phyloP scores from a whole-genome alignment of 1,140 invertebrate genomes.

The Plectrocnemia conspersa region DNA sequence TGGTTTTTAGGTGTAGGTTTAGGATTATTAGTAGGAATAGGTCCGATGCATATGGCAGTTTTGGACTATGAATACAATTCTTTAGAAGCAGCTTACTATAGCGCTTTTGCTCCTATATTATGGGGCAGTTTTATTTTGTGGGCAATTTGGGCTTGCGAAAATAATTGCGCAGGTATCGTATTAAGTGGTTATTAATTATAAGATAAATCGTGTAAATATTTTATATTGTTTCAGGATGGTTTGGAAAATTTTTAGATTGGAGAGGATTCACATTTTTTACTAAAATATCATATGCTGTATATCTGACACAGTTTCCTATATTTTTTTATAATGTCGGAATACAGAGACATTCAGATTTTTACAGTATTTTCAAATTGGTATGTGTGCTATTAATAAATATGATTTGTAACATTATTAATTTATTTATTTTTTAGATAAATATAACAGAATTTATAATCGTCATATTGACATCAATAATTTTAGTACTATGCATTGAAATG shows the following conservation, averaged over 20 bases:
- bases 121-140: slow-evolving; percentile 65
- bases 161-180: slow-evolving; percentile 42
- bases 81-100: slow-evolving; percentile 61
- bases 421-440: slow-evolving; percentile 41
- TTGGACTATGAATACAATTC: slow-evolving; percentile 62
- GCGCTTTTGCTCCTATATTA: slow-evolving; percentile 66
- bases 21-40: slow-evolving; percentile 55
- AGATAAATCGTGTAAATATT: slow-evolving; percentile 2
- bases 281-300: slow-evolving; percentile 55
- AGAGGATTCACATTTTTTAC: slow-evolving; percentile 57
- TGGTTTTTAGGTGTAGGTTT: slow-evolving; percentile 52
- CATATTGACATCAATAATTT: slow-evolving; percentile 40
- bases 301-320: slow-evolving; percentile 56
- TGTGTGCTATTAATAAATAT: slow-evolving; percentile 31
- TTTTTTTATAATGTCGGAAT: slow-evolving; percentile 57
- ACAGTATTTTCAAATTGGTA: slow-evolving; percentile 46
- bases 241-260: slow-evolving; percentile 45
- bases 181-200: background rate
- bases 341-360: slow-evolving; percentile 49
- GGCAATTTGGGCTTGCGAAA: slow-evolving; percentile 53
- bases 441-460: slow-evolving; percentile 43
- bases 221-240: slow-evolving; percentile 41
- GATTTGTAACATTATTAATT: background rate
- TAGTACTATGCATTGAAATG: slow-evolving; percentile 48
- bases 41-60: slow-evolving; percentile 61